A percentile compares a stretch with the other conserved stretches of the same genome.
phyloP scores from a whole-genome alignment of 2,888 invertebrate genomes.

The Dynastes maya region DNA sequence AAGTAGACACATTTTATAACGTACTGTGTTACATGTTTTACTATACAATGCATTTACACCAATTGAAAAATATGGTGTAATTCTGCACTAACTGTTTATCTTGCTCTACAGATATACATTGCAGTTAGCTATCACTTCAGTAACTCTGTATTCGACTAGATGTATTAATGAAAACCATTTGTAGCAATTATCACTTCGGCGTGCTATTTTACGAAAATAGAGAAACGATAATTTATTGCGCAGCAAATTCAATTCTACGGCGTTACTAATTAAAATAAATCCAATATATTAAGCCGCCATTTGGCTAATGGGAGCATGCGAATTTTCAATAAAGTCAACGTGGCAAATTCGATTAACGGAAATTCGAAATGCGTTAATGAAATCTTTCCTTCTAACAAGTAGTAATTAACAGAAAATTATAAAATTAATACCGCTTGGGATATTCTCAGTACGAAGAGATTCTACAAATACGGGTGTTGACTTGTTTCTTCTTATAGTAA shows the following conservation, averaged over 20 bases:
- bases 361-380: slow-evolving; percentile 11
- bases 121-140: neutral
- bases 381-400: neutral
- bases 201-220: slow-evolving; percentile 13
- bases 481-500: neutral
- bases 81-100: slow-evolving; percentile 5
- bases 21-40: too few species aligned
- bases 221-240: slow-evolving; percentile 12
- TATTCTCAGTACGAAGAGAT: neutral
- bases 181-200: slow-evolving; percentile 16
- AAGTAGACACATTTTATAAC: neutral
- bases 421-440: neutral
- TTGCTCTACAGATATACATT: neutral
- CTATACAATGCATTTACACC: neutral
- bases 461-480: neutral
- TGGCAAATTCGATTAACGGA: neutral
- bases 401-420: neutral
- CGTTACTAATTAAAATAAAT: slow-evolving; percentile 6
- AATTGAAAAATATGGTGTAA: neutral
- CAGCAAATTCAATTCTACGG: slow-evolving; percentile 6
- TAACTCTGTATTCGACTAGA: neutral
- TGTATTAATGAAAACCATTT: slow-evolving; percentile 28
- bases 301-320: neutral
- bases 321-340: neutral
- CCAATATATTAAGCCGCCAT: neutral